Evolutionary conservation across 92 coral and sea anemone genomes (phyloP).

Genomic region (Nematostella vectensis): DNA sequence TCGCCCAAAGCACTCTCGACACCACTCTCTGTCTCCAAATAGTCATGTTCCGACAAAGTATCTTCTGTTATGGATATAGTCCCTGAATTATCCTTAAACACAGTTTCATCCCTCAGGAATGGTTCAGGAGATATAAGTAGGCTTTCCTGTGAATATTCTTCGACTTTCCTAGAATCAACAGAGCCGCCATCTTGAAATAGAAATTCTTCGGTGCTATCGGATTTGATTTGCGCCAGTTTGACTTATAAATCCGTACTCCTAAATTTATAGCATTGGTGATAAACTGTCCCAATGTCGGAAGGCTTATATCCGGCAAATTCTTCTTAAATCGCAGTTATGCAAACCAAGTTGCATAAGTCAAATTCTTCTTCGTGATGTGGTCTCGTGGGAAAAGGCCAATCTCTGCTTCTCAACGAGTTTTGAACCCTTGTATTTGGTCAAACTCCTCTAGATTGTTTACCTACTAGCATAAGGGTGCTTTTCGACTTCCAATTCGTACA

Average conservation of each 20-base stretch:
- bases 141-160: conserved; percentile 15
- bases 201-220: conserved; percentile 11
- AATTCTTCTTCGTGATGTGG: too few relatives aligned
- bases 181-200: conserved; percentile 32
- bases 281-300: background rate
- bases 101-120: conserved; percentile 29
- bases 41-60: conserved; percentile 72
- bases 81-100: conserved; percentile 31
- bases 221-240: conserved; percentile 22
- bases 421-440: background rate
- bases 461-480: too few relatives aligned
- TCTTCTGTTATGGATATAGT: conserved; percentile 48
- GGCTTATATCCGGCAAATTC: too few relatives aligned
- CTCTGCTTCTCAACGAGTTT: background rate
- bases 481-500: too few relatives aligned
- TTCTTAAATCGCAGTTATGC: too few relatives aligned
- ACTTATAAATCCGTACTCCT: background rate
- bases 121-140: conserved; percentile 6
- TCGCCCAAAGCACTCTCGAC: conserved; percentile 91
- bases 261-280: background rate
- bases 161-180: conserved; percentile 5
- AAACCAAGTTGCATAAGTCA: too few relatives aligned
- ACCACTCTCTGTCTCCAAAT: conserved; percentile 89
- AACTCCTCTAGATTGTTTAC: background rate
- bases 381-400: background rate